Base-by-base conservation (phyloP, 2,797 vertebrate species). In the Erithacus rubecula region DNA sequence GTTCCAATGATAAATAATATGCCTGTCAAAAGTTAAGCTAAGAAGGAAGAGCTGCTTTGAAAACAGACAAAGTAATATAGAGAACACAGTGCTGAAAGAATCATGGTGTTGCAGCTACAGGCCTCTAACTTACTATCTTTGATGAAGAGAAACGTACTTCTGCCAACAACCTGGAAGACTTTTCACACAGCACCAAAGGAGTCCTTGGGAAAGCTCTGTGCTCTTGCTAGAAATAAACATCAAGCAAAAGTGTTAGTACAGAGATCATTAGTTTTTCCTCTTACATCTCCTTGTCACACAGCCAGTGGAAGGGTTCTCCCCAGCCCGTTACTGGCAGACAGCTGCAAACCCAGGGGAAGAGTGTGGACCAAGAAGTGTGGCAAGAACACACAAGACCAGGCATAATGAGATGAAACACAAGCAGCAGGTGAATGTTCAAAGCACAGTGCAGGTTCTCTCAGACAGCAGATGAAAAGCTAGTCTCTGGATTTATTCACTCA, bases 211-310 rank as follows among this genome's bases (percentile, higher is more conserved):
- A 95, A 94, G 62, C 46, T 94, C 71, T 92, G 71, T 46, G 32
- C 64, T 80, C 76, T 92, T 83, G 64, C 79, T 95, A 94, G 71
- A 96, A 96, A 78, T 11, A 92, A 90, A 87, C 49, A 93, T 55
- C 79, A 95, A 89, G 58, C 39, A 87, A 22, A 86, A 64, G 15
- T 12, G 29, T 94, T 83, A 94, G 65, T 27, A 75, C 18, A 89
- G 10, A 67, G 17, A 46, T 59, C 17, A 83, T 7, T 44, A 44
- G 17, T 11, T 87, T 84, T 87, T 46, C 29, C 32, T 68, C 30
- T 79, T 70, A 13, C 11, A 70, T 6, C 11, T 60, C 34, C 46
- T 49, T 46, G 44, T 68, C 60, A 74, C 15, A 49, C 4, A 86
- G 43, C 2, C 2, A 3, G 14, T 39, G 58, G 27, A n/a, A 90